Base-by-base conservation (phyloP, 2,888 invertebrate species). In the Dascillus cervinus region DNA sequence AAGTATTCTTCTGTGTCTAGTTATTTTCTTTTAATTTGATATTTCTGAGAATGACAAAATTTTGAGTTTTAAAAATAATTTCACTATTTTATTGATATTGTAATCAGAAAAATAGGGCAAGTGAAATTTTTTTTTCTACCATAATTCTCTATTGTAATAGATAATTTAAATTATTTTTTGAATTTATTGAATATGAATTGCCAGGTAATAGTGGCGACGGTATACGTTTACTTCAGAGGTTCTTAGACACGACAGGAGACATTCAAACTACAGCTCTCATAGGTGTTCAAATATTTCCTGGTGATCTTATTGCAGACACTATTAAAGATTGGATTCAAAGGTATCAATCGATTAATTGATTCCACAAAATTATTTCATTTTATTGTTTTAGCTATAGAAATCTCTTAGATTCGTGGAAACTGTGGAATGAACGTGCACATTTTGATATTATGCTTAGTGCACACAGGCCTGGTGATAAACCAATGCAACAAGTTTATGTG, bases 251-350 rank as follows among this genome's bases (percentile, higher is more conserved):
- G 15, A 81, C 87, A 1, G 85, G 86, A 4, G 95, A 96, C 69
- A 82, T 96, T 39, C 95, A 96, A 68, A 89, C 91, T 12, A 89
- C 83, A 10, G 82, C 87, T 50, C 67, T 91, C 44, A 73, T 90
- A 52, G 75, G 81, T 25, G 79, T 90, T 26, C 74, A 84, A 58
- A 82, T 86, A 47, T 78, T 85, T 56, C 77, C 84, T 22, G 67
- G 76, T 10, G 82, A 83, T 44, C 69, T 86, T 43, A 71, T 78
- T 29, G 67, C 74, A 26, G 74, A 79, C 41, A 62, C 64, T 41
- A 73, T 77, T 29, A 72, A 73, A 60, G 71, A 74, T 56, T 85
- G 85, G 85, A 79, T 84, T 24, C 66, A 71, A 45, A 76, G 76
- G 78, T 78, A 47, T 10, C 3, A 26, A 13, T 12, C 5, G 13